phyloP scores from a whole-genome alignment of 2,888 invertebrate genomes.

The Cryptocephalus primarius region DNA sequence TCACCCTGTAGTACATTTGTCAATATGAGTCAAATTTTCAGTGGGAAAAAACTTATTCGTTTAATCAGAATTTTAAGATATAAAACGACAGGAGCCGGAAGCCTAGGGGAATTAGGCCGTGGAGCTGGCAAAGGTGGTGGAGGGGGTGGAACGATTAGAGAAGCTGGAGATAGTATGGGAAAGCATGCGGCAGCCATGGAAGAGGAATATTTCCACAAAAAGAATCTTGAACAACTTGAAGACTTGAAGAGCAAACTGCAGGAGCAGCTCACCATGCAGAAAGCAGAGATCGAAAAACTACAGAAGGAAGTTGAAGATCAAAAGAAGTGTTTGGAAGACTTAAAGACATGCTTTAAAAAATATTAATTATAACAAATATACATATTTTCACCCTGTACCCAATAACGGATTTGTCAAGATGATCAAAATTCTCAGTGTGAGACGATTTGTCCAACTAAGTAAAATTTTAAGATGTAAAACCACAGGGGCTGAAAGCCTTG shows the following conservation, averaged over 20 bases:
- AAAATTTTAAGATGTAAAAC: too few relatives aligned
- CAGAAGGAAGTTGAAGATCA: conserved; percentile 5
- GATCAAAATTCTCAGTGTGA: too few relatives aligned
- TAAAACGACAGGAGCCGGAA: background rate
- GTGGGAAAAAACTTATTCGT: background rate
- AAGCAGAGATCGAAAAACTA: conserved; percentile 4
- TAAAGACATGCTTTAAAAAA: conserved; percentile 2
- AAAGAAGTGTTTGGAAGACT: background rate
- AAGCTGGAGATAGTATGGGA: conserved; percentile 80
- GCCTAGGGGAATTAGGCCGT: conserved; percentile 57
- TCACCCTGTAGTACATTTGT: background rate
- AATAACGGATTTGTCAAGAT: conserved; percentile 43
- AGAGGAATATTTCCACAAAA: conserved; percentile 79
- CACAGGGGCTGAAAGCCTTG: too few relatives aligned
- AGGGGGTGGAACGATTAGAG: conserved; percentile 69
- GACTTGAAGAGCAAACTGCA: conserved; percentile 6
- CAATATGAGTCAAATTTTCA: background rate
- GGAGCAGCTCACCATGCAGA: conserved; percentile 4
- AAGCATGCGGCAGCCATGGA: conserved; percentile 80
- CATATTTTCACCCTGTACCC: background rate
- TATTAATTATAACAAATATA: background rate
- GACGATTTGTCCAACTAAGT: too few relatives aligned
- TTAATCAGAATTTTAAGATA: background rate
- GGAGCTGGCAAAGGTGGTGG: conserved; percentile 76
- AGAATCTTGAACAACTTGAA: conserved; percentile 29